A percentile compares a stretch with the other conserved stretches of the same genome.
Evolutionary conservation across 1,140 invertebrate species (phyloP).

Genomic region (Macrobrachium rosenbergii): DNA sequence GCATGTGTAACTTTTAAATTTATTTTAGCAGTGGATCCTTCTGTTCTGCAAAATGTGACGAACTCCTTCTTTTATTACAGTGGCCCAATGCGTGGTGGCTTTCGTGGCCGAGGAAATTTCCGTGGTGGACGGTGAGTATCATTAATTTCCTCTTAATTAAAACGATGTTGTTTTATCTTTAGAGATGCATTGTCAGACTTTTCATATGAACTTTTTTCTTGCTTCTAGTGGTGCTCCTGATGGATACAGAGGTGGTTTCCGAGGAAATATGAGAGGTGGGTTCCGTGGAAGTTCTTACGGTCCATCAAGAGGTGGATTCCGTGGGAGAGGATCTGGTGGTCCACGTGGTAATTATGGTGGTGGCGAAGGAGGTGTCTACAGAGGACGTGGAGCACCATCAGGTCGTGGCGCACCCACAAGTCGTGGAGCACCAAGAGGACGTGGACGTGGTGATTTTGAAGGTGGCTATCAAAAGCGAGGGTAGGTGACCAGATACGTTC

Average conservation of each 20-base stretch:
- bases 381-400: background rate
- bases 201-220: no score
- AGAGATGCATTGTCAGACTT: no score
- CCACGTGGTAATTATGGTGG: slow-evolving; percentile 8
- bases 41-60: no score
- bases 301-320: background rate
- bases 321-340: background rate
- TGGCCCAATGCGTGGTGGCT: no score
- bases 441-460: background rate
- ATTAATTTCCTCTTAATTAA: no score
- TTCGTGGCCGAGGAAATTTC: no score
- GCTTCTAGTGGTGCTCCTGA: slow-evolving; percentile 2
- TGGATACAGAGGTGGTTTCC: slow-evolving; percentile 7
- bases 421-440: background rate
- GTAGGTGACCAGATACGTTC: background rate
- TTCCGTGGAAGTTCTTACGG: background rate
- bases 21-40: no score
- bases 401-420: background rate
- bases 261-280: slow-evolving; percentile 1
- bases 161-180: no score
- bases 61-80: no score
- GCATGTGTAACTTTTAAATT: no score
- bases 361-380: slow-evolving; percentile 7
- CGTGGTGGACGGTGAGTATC: no score
- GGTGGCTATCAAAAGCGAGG: slow-evolving; percentile 6